Evolutionary conservation across 2,113 vertebrate species (phyloP).

Genomic region (Trichechus manatus): DNA sequence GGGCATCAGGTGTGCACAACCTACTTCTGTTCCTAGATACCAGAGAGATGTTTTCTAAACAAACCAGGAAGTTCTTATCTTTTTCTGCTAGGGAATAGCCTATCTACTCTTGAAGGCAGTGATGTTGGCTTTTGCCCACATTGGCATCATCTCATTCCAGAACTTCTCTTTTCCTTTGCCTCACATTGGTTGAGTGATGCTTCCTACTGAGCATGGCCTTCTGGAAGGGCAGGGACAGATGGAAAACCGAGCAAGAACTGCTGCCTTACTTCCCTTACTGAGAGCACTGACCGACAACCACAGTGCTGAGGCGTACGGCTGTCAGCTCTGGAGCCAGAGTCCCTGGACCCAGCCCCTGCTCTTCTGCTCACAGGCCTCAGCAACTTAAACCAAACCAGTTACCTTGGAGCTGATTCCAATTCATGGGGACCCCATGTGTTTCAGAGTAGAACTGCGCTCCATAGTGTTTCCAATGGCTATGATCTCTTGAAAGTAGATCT

Average conservation of each 20-base stretch:
- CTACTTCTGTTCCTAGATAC: not conserved
- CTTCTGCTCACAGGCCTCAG: not conserved
- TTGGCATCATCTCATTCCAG: not conserved
- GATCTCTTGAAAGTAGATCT: not conserved
- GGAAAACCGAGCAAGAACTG: not conserved
- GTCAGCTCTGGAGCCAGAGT: not conserved
- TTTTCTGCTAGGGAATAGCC: not conserved
- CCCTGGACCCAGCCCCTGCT: not conserved
- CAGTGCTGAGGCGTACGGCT: not conserved
- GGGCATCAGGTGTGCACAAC: not conserved
- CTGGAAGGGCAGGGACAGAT: not conserved
- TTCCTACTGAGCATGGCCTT: not conserved
- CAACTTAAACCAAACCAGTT: not conserved
- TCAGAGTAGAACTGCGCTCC: not conserved
- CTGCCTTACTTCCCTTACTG: not conserved
- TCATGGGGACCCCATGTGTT: not conserved
- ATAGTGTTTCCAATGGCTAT: not conserved
- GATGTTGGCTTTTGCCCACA: not conserved
- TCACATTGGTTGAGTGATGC: not conserved
- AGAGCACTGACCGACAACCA: not conserved
- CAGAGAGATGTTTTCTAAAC: not conserved
- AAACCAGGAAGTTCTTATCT: slow-evolving; percentile 4
- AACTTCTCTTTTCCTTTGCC: not conserved
- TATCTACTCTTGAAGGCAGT: not conserved
- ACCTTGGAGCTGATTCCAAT: not conserved